phyloP scores from a whole-genome alignment of 2,113 vertebrate species.

The Anthoscopus minutus region DNA sequence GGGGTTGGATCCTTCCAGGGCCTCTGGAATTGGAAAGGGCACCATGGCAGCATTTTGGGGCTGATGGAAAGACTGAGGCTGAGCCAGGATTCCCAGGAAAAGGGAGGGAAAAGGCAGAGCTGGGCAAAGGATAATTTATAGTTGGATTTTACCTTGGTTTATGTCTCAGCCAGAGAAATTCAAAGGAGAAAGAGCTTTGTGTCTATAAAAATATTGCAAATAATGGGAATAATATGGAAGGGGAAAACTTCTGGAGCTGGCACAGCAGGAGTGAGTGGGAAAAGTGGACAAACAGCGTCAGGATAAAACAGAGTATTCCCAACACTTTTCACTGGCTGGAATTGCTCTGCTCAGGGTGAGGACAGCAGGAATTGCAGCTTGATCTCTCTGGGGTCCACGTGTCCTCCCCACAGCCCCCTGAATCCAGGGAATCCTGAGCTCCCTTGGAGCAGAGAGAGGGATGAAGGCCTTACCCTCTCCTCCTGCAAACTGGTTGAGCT shows the following conservation, averaged over 20 bases:
- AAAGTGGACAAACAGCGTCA: neutral
- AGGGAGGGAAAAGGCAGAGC: neutral
- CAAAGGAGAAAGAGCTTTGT: neutral
- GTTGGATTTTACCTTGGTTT: neutral
- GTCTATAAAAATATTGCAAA: neutral
- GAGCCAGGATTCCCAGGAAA: neutral
- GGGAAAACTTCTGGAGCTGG: neutral
- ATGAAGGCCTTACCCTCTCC: constrained; percentile 72
- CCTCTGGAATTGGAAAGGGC: neutral
- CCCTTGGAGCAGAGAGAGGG: neutral
- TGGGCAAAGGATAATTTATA: neutral
- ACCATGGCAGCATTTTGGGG: accelerated
- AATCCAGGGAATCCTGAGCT: neutral
- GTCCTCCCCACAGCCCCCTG: neutral
- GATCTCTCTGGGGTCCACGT: neutral
- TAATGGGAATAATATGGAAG: accelerated
- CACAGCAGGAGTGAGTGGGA: neutral
- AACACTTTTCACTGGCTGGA: neutral
- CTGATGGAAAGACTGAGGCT: neutral
- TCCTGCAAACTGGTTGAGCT: constrained; percentile 68
- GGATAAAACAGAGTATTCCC: neutral
- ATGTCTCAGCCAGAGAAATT: neutral
- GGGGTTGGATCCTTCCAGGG: neutral
- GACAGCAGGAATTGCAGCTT: neutral
- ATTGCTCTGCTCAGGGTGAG: neutral